Evolutionary conservation across 1,140 invertebrate genomes (phyloP).

Genomic region (Tetramorium simillimum): DNA sequence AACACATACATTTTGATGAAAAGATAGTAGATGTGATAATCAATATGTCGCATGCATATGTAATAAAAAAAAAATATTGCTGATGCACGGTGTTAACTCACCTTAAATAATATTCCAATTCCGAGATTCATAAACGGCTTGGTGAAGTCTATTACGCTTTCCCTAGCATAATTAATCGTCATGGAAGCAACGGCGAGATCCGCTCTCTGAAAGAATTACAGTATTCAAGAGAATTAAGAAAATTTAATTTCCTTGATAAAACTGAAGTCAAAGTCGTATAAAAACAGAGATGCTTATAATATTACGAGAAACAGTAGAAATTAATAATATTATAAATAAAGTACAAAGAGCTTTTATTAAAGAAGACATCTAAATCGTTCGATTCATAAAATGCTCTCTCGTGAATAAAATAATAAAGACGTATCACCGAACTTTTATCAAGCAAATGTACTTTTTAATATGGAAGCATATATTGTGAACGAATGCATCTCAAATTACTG

Average conservation of each 20-base stretch:
- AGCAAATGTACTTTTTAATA: constrained; percentile 1
- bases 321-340: not conserved
- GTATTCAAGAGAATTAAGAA: not conserved
- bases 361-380: not conserved
- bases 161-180: constrained; percentile 94
- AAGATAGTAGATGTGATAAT: not conserved
- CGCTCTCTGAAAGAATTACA: constrained; percentile 87
- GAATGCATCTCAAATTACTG: constrained; percentile 20
- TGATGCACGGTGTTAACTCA: constrained; percentile 75
- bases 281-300: not conserved
- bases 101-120: constrained; percentile 93
- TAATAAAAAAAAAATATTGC: not conserved
- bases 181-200: constrained; percentile 93
- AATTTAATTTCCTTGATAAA: constrained; percentile 26
- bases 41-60: constrained; percentile 5
- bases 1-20: not conserved
- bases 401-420: not conserved
- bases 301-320: not conserved
- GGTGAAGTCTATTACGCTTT: constrained; percentile 95
- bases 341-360: not conserved
- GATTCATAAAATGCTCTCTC: not conserved
- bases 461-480: not conserved
- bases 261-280: not conserved
- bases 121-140: constrained; percentile 96
- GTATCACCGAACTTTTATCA: not conserved